Evolutionary conservation across 2,888 invertebrate species (phyloP).

Genomic region (Pyrrhosoma nymphula): DNA sequence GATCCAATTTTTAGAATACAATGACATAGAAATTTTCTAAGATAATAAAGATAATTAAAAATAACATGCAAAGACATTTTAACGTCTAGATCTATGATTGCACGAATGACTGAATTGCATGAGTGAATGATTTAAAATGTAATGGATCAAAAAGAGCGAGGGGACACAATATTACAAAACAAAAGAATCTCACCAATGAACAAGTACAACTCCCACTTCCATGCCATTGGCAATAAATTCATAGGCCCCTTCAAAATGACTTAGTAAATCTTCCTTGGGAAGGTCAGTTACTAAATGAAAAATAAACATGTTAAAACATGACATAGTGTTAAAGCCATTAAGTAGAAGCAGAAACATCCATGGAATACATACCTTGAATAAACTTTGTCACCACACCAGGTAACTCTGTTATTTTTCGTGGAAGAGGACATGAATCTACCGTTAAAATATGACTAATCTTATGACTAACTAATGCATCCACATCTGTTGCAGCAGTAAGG

Average conservation of each 20-base stretch:
- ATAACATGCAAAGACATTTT: no score
- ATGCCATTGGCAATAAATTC: slow-evolving; percentile 87
- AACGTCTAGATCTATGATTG: no score
- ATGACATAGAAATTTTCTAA: no score
- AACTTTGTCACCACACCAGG: slow-evolving; percentile 86
- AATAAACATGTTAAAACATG: slow-evolving; percentile 63
- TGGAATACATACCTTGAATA: slow-evolving; percentile 83
- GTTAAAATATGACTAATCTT: slow-evolving; percentile 90
- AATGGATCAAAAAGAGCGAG: no score
- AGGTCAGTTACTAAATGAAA: slow-evolving; percentile 86
- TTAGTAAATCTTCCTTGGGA: slow-evolving; percentile 91
- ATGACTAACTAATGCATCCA: slow-evolving; percentile 83
- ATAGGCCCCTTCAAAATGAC: slow-evolving; percentile 87
- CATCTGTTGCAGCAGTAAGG: slow-evolving; percentile 88
- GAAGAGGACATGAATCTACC: slow-evolving; percentile 91
- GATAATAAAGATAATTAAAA: no score
- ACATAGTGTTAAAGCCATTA: not conserved
- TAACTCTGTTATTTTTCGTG: slow-evolving; percentile 85
- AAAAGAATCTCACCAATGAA: slow-evolving; percentile 86
- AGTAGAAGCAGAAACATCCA: not conserved
- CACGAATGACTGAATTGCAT: no score
- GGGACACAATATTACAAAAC: not conserved
- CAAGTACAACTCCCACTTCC: slow-evolving; percentile 85
- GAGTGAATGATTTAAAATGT: no score
- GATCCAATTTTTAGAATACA: no score